Evolutionary conservation across 2,888 invertebrate species (phyloP), one percentile per base, ranked within the genome.

Genomic region (Magallana nippona): DNA sequence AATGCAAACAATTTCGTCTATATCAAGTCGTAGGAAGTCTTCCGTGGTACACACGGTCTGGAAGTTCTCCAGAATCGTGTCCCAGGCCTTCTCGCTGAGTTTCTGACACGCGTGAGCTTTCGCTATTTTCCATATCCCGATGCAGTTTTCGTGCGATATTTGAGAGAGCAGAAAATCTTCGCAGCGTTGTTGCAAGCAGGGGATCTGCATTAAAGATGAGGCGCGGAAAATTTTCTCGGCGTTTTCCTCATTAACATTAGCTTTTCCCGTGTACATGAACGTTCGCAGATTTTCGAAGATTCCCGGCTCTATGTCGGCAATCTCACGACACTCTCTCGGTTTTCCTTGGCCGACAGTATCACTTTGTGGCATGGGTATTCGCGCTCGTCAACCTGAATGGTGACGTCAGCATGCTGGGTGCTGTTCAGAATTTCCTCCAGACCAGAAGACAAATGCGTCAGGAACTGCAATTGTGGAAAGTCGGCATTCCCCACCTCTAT

Each of bases 191-290:
- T 97, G 95, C 80, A 98, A 96, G 0, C 97, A 97, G 63, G 96
- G 95, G 90, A 98, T 96, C 90, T 97, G 96, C 82, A 98, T 96
- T 93, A 97, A 97, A 94, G 98, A 98, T 1, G 98, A 97, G 0
- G 97, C 96, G 91, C 96, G 96, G 27, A 98, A 95, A 10, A 92
- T 87, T 56, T 90, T 90, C 91, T 96, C 96, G 0, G 98, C 97
- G 92, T 98, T 98, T 78, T 96, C 95, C 79, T 96, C 96, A 86
- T 95, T 96, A 44, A 98, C 96, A 86, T 96, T 96, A 83, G 97
- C 96, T 88, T 96, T 96, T 83, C 97, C 96, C 77, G 97, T 95
- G 94, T 98, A 98, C 0, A 97, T 96, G 94, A 97, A 98, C 89
- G 97, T 96, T 86, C 98, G 95, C 77, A 98, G 95, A 84, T 96